These are phyloP conservation scores for Lasius fuliginosus DNA, from an alignment of 2,888 invertebrate genomes.

Conservation along the genomic window DNA sequence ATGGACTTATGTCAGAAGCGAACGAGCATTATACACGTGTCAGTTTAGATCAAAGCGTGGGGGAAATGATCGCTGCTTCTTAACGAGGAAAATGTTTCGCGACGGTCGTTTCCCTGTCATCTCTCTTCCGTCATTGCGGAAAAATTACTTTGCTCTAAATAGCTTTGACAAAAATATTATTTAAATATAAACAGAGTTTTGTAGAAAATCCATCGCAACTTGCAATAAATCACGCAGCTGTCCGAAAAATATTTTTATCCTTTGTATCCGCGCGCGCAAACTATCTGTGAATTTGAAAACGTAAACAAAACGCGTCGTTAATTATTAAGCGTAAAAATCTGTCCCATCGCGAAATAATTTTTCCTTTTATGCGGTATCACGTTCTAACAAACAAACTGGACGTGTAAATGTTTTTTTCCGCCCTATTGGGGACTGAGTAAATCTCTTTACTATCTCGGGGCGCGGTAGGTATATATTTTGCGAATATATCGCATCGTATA, in stretches of 20 bases:
- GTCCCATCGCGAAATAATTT: constrained; percentile 30
- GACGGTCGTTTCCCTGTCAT: not conserved
- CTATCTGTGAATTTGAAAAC: constrained; percentile 7
- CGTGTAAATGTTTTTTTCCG: constrained; percentile 28
- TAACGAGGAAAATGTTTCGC: constrained; percentile 38
- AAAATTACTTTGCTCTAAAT: not conserved
- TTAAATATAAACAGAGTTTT: no score
- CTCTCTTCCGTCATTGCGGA: not conserved
- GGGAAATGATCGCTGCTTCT: constrained; percentile 31
- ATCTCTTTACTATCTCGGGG: constrained; percentile 35
- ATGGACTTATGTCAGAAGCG: constrained; percentile 47
- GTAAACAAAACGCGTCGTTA: not conserved
- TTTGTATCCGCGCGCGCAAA: not conserved
- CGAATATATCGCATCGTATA: constrained; percentile 20
- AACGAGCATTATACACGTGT: constrained; percentile 57
- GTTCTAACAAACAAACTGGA: constrained; percentile 31
- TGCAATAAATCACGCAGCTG: not conserved
- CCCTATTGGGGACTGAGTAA: constrained; percentile 10
- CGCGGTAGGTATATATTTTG: constrained; percentile 25
- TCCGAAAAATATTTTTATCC: not conserved
- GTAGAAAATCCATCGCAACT: not conserved
- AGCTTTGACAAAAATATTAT: constrained; percentile 6
- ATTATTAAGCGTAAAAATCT: constrained; percentile 34
- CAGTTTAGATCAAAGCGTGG: constrained; percentile 68
- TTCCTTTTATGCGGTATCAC: constrained; percentile 37